Base-by-base conservation (phyloP, 1,140 invertebrate species). In the Platyscapa corneri region DNA sequence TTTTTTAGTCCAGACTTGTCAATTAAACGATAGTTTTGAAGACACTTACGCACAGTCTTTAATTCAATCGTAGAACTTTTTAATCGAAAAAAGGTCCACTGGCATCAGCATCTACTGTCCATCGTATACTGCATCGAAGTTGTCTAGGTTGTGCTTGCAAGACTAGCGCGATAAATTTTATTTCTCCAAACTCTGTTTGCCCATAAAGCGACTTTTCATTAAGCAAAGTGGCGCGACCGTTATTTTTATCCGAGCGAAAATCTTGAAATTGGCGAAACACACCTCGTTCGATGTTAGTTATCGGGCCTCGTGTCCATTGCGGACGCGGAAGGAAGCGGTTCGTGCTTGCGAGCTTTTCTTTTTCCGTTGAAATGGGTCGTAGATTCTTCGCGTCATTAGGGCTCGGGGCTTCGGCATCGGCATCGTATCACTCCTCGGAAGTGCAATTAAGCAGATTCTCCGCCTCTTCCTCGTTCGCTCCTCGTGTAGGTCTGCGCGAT, bases 351-450 rank as follows among this genome's bases (percentile, higher is more conserved):
- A 70, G 18, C 67, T 37, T 32, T 70, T n/a, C 67, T 46, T n/a
- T 20, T 32, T 0, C 20, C 39, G n/a, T 72, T 34, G 67, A 72
- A 72, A 27, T 72, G 67, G 67, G 34, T 39, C 67, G 49, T 53
- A 16, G 49, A 20, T 18, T 53, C 49, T 12, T 53, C 6, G 67
- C 37, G 67, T 37, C 14, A 18, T 37, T 32, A 67, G 16, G 34
- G 5, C 34, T 34, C 1, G 20, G 37, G 67, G 34, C 34, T 12
- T 16, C 49, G 37, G 18, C n/a, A n/a, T n/a, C n/a, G n/a, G n/a
- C n/a, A n/a, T n/a, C n/a, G n/a, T 74, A 74, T n/a, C 70, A 14
- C 32, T 64, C 64, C 79, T 82, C 46, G 46, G 65, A 82, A 72
- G 79, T 70, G 78, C 34, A 70, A 64, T 81, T 81, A 81, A 64